phyloP scores from a whole-genome alignment of 1,140 invertebrate genomes.

The Lerema accius region DNA sequence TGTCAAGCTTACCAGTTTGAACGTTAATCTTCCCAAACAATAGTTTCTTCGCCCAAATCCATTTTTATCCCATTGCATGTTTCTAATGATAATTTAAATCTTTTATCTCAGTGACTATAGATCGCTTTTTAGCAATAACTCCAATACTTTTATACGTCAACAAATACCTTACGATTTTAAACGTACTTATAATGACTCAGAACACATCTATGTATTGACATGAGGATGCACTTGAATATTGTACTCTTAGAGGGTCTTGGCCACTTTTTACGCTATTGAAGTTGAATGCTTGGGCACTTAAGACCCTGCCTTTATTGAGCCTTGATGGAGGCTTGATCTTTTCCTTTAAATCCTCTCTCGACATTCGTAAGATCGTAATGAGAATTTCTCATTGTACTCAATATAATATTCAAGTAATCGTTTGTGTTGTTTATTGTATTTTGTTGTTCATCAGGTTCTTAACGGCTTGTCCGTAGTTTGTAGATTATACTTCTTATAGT shows the following conservation, averaged over 20 bases:
- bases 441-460: no score
- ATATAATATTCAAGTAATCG: not conserved
- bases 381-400: not conserved
- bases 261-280: slow-evolving; percentile 2
- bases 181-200: not conserved
- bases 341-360: not conserved
- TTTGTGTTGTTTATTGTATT: not conserved
- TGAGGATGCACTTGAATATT: not conserved
- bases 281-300: slow-evolving; percentile 1
- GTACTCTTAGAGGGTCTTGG: not conserved
- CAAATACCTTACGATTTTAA: not conserved
- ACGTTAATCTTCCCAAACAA: no score
- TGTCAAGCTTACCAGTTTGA: no score
- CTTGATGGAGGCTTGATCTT: not conserved
- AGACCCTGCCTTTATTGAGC: not conserved
- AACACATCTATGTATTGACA: not conserved
- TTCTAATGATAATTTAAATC: no score
- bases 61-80: no score
- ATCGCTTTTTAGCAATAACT: not conserved
- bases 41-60: no score
- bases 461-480: no score
- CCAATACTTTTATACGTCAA: no score
- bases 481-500: no score
- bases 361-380: not conserved
- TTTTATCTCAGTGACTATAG: no score